Base-by-base conservation (phyloP, 2,888 invertebrate genomes). In the Strigamia crassipes region DNA sequence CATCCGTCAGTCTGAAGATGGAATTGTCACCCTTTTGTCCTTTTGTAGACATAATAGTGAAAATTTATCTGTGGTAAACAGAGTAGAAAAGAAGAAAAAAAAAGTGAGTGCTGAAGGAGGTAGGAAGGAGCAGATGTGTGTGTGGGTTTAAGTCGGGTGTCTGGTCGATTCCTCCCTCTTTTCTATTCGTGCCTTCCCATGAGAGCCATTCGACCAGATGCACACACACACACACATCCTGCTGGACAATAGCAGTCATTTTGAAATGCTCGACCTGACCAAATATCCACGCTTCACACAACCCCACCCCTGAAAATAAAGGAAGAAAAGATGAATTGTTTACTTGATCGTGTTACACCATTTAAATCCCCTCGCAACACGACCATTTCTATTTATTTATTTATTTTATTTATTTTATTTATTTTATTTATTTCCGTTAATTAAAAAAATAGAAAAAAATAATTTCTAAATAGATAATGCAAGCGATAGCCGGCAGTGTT, bases 231-330 rank as follows among this genome's bases (percentile, higher is more conserved):
- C 34, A 38, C 38, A 38, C 51, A 51, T 66, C 61, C 61, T 66
- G 61, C 61, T 66, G 61, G 61, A 66, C 61, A 66, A 66, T 66
- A 66, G 61, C 61, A 66, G 61, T 66, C 61, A 66, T 66, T 66
- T 66, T 66, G 21, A 66, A 66, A 66, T 66, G 61, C 61, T 21
- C 61, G 61, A 66, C 61, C 61, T 66, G 61, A 66, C 61, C 46
- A 46, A 46, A 46, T 46, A 46, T 46, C 46, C 61, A 66, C 61
- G 21, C 61, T 66, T 66, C 61, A 21, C 61, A 66, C 61, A 21
- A 5, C 61, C 61, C 21, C 12, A 9, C 13, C 13, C 46, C 46
- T n/a, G 5, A 15, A 46, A 13, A 46, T n/a, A 46, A 46, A 46
- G n/a, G 5, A 46, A 46, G 6, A 66, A 66, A 66, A 66, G 23